These are phyloP conservation scores for Accipiter virgatus DNA, from an alignment of 2,113 vertebrate genomes.

Conservation along the genomic window DNA sequence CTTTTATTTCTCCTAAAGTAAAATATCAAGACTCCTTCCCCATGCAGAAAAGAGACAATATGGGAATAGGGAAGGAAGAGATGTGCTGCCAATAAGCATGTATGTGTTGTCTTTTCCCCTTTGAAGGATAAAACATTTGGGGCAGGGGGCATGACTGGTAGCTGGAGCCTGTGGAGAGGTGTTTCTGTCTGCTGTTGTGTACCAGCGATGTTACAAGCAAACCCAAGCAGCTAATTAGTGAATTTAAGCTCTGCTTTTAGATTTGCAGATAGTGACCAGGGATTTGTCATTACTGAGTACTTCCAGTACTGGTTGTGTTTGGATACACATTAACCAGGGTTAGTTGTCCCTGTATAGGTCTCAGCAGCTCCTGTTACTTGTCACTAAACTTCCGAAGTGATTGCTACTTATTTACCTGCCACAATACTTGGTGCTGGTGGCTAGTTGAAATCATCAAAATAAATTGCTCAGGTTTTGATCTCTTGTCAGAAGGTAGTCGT, in stretches of 20 bases:
- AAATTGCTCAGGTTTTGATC: neutral
- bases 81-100: neutral
- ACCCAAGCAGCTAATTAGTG: neutral
- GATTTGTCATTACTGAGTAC: neutral
- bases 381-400: neutral
- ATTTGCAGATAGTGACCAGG: neutral
- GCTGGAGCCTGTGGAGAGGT: neutral
- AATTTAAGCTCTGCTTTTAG: neutral
- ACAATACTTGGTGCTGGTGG: neutral
- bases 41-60: neutral
- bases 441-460: neutral
- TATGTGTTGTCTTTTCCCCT: neutral
- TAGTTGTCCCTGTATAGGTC: neutral
- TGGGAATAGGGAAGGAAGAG: neutral
- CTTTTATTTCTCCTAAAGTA: neutral
- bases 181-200: neutral
- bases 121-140: neutral
- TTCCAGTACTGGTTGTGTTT: neutral
- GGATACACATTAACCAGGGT: neutral
- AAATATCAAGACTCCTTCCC: neutral
- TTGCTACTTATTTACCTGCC: neutral
- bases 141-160: accelerated
- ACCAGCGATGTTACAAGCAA: neutral
- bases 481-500: neutral
- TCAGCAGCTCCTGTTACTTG: neutral